These are phyloP conservation scores for Criorhina ranunculi DNA, from an alignment of 2,888 invertebrate species.

Conservation along the genomic window DNA sequence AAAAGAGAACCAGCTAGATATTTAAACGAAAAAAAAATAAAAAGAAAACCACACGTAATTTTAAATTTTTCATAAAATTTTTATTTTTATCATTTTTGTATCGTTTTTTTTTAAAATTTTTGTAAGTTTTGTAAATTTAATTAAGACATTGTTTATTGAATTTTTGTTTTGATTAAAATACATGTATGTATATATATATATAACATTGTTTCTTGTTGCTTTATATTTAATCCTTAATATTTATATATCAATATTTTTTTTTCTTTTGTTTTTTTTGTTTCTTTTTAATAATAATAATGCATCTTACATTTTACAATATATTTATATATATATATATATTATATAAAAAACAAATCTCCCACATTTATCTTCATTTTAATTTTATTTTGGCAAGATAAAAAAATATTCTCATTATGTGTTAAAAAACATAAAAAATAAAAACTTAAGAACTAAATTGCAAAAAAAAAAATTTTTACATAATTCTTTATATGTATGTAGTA, in stretches of 20 bases:
- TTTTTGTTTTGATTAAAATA: conserved; percentile 82
- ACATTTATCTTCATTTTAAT: conserved; percentile 56
- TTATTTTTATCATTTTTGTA: conserved; percentile 81
- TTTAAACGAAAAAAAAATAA: not conserved
- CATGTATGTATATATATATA: conserved; percentile 83
- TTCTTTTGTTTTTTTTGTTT: conserved; percentile 6
- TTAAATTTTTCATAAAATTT: conserved; percentile 76
- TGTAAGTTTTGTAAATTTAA: conserved; percentile 83
- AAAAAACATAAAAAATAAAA: conserved; percentile 41
- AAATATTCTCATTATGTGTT: conserved; percentile 54
- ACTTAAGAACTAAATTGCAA: conserved; percentile 61
- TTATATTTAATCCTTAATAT: conserved; percentile 73
- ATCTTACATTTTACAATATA: conserved; percentile 70
- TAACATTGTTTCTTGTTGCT: conserved; percentile 81
- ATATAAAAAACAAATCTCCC: conserved; percentile 73
- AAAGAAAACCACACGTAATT: not conserved
- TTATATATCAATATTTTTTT: conserved; percentile 68
- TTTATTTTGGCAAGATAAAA: conserved; percentile 41
- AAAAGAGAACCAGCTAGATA: too few relatives aligned
- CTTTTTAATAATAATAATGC: conserved; percentile 68
- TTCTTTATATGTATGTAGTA: too few relatives aligned
- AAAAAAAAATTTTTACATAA: too few relatives aligned
- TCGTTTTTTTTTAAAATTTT: conserved; percentile 69
- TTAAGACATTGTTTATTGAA: conserved; percentile 82
- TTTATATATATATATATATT: conserved; percentile 55